phyloP scores from a whole-genome alignment of 2,888 invertebrate species.

The Doris montereyensis region DNA sequence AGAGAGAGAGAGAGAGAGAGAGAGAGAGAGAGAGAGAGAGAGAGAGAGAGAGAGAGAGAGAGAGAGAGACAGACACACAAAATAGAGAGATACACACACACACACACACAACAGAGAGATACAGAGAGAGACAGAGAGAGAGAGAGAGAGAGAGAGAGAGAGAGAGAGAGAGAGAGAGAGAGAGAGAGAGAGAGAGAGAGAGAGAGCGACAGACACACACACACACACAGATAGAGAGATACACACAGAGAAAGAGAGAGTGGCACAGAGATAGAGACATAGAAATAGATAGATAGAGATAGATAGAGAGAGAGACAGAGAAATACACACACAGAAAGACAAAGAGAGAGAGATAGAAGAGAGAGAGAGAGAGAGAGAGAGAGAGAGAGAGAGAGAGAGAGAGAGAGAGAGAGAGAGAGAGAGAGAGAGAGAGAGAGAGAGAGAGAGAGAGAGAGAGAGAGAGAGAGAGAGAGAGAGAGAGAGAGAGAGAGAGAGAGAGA shows the following conservation, averaged over 20 bases:
- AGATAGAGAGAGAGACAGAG: not conserved
- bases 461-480: not conserved
- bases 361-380: not conserved
- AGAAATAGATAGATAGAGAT: not conserved
- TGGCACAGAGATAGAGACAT: not conserved
- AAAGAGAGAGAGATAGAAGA: not conserved
- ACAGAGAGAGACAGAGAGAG: too few relatives aligned
- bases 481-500: not conserved
- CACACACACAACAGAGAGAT: not conserved
- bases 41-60: not conserved
- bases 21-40: not conserved
- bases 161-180: not conserved
- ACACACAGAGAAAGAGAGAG: not conserved
- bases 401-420: not conserved
- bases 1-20: not conserved
- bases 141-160: too few relatives aligned
- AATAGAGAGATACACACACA: not conserved
- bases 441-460: not conserved
- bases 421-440: not conserved
- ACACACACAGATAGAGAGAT: not conserved
- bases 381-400: not conserved
- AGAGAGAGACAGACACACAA: not conserved
- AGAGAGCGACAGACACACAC: not conserved
- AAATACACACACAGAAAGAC: not conserved
- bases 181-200: not conserved